Evolutionary conservation across 2,797 vertebrate genomes (phyloP).

Genomic region (Eptatretus atami): DNA sequence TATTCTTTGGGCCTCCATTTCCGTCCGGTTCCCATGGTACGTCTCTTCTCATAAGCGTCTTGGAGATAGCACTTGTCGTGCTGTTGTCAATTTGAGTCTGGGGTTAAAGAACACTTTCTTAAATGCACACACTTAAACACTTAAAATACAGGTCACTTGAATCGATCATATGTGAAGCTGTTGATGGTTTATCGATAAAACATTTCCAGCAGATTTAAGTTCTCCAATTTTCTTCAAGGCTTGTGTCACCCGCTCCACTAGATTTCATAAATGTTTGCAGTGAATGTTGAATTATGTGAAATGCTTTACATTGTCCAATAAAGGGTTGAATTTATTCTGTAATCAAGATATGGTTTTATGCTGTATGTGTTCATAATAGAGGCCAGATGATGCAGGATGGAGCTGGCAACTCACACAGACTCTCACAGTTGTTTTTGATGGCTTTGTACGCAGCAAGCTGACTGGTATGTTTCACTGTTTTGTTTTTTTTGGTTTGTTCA

Average conservation of each 20-base stretch:
- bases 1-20: constrained; percentile 76
- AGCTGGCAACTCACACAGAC: constrained; percentile 85
- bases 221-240: too few relatives aligned
- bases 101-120: too few relatives aligned
- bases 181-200: too few relatives aligned
- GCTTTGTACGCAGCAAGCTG: constrained; percentile 23
- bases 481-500: too few relatives aligned
- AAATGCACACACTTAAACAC: too few relatives aligned
- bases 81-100: too few relatives aligned
- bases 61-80: too few relatives aligned
- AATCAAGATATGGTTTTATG: background rate
- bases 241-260: background rate
- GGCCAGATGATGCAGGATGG: constrained; percentile 25
- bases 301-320: background rate
- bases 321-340: too few relatives aligned
- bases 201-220: too few relatives aligned
- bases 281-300: background rate
- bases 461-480: too few relatives aligned
- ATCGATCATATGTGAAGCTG: too few relatives aligned
- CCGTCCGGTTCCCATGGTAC: constrained; percentile 44
- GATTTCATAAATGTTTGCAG: background rate
- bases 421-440: constrained; percentile 60
- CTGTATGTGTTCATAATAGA: constrained; percentile 14
- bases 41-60: constrained; percentile 6
- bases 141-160: too few relatives aligned